Evolutionary conservation across 2,113 vertebrate species (phyloP).

Genomic region (Tachuris rubrigastra): DNA sequence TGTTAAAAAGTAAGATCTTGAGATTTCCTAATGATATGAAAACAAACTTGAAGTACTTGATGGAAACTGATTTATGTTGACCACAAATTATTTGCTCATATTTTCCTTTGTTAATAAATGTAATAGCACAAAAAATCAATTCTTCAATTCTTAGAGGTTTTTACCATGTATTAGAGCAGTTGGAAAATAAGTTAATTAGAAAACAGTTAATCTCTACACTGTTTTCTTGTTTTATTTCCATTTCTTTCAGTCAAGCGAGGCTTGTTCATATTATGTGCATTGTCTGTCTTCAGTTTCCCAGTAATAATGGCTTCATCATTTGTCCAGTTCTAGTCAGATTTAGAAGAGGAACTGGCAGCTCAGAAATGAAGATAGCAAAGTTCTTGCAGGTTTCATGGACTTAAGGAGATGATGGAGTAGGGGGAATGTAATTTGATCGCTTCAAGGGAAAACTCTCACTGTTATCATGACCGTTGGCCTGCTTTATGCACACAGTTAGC

Average conservation of each 20-base stretch:
- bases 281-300: background rate
- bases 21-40: background rate
- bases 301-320: background rate
- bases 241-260: background rate
- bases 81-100: background rate
- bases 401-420: background rate
- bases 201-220: background rate
- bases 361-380: rapidly evolving
- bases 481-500: background rate
- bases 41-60: background rate
- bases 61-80: background rate
- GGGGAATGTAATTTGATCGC: background rate
- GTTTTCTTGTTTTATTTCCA: background rate
- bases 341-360: background rate
- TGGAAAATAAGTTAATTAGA: background rate
- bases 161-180: background rate
- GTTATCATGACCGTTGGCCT: background rate
- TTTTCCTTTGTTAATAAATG: background rate
- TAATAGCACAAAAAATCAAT: background rate
- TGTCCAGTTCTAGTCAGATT: background rate
- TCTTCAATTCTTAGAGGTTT: background rate
- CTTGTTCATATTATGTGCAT: background rate
- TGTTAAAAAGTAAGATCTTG: background rate
- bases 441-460: background rate
- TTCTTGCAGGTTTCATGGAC: background rate